Base-by-base conservation (phyloP, 2,888 invertebrate genomes). In the Desoria tigrina region DNA sequence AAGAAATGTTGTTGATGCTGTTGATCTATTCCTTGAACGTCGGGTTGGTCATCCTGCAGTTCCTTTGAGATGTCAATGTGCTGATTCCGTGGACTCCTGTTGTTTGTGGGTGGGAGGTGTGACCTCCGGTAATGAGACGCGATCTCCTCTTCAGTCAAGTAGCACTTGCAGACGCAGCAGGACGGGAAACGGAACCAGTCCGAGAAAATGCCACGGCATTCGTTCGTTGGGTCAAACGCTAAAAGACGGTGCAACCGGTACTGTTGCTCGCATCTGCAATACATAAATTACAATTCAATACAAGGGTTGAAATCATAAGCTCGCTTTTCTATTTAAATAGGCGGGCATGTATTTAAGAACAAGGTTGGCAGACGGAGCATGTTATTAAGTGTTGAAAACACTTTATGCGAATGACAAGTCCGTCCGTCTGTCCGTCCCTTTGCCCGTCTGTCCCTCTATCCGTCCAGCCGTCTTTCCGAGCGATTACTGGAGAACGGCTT, bases 171-270 rank as follows among this genome's bases (percentile, higher is more conserved):
- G 24, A 58, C 90, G 79, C 94, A 94, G 80, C 93, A 94, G 0
- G 92, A 92, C 0, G 94, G 94, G 80, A 94, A 94, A 75, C 91
- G 87, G 67, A 80, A 78, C 94, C 94, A 94, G 80, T 94, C 94
- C 75, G 92, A 92, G 81, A 94, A 94, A 76, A 94, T 93, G 14
- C 94, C 94, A 49, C 92, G 88, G 79, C 94, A 94, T 78, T 94
- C 93, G 81, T 94, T 93, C 78, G 90, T 89, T 0, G 94, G 94
- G 81, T 94, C 94, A 80, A 93, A 94, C 2, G 94, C 93, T 27
- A 94, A 82, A 0, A 94, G 84, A 0, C 93, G 86, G 81, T 94
- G 93, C 66, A 93, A 86, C 27, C 93, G 87, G 82, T 89, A 94
- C 79, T 94, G 93, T 77, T 94, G 94, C 78, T 94, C 91, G 78